These are phyloP conservation scores for Eucidaris tribuloides DNA, from an alignment of 35 echinoderm and acorn worm genomes.

Conservation along the genomic window DNA sequence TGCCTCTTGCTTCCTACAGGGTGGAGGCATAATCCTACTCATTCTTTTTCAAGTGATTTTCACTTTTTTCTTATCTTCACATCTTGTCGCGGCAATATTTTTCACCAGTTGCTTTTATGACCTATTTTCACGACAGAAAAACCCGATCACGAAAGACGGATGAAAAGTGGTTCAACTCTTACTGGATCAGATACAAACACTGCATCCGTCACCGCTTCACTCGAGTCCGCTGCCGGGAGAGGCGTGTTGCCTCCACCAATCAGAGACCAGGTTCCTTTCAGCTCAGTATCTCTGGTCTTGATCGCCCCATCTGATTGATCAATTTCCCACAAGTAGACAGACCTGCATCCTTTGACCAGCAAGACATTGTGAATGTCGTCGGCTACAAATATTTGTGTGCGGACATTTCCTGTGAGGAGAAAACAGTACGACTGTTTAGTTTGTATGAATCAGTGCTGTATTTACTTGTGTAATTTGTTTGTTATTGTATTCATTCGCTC, in stretches of 20 bases:
- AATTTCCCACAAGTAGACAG: constrained; percentile 70
- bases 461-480: too few relatives aligned
- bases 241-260: constrained; percentile 26
- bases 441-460: too few relatives aligned
- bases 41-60: too few relatives aligned
- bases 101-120: too few relatives aligned
- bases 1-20: too few relatives aligned
- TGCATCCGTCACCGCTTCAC: constrained; percentile 53
- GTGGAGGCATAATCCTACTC: too few relatives aligned
- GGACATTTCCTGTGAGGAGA: neutral
- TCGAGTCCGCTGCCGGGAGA: constrained; percentile 44
- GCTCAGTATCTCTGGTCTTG: constrained; percentile 1
- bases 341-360: constrained; percentile 53
- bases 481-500: too few relatives aligned
- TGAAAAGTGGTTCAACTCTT: constrained; percentile 9
- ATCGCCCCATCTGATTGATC: constrained; percentile 16
- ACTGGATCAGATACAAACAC: constrained; percentile 61
- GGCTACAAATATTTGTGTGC: constrained; percentile 52
- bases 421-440: too few relatives aligned
- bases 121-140: too few relatives aligned
- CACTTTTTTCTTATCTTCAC: too few relatives aligned
- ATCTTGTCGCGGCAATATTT: too few relatives aligned
- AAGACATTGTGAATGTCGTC: constrained; percentile 56
- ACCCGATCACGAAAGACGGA: too few relatives aligned
- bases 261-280: constrained; percentile 51